Evolutionary conservation across 2,888 invertebrate genomes (phyloP).

Genomic region (Melanchra persicariae): DNA sequence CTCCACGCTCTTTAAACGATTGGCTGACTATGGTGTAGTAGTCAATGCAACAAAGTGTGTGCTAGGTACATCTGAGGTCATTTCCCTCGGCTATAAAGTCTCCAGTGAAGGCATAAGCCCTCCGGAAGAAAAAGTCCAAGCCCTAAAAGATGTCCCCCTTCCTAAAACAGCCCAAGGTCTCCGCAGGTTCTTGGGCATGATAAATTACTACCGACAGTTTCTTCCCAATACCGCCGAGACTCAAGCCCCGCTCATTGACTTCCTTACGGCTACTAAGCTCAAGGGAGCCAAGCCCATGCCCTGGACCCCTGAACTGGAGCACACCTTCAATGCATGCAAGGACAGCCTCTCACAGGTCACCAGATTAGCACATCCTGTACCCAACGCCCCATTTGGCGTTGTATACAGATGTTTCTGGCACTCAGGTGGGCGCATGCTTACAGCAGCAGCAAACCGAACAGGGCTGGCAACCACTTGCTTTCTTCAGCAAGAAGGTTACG

Average conservation of each 20-base stretch:
- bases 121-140: neutral
- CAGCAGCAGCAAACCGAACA: no score
- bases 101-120: neutral
- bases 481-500: no score
- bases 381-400: no score
- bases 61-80: neutral
- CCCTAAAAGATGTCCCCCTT: neutral
- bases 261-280: neutral
- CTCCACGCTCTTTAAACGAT: neutral
- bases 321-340: neutral
- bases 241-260: neutral
- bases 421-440: no score
- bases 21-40: neutral
- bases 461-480: no score
- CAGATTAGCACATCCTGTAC: neutral
- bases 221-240: neutral
- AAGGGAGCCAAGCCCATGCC: neutral
- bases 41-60: neutral
- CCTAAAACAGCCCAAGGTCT: neutral
- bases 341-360: neutral
- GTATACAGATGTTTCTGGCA: no score
- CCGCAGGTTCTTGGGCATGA: neutral
- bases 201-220: neutral
- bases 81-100: neutral
- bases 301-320: conserved; percentile 1